phyloP scores from a whole-genome alignment of 2,113 vertebrate genomes.

The Scytalopus superciliaris region DNA sequence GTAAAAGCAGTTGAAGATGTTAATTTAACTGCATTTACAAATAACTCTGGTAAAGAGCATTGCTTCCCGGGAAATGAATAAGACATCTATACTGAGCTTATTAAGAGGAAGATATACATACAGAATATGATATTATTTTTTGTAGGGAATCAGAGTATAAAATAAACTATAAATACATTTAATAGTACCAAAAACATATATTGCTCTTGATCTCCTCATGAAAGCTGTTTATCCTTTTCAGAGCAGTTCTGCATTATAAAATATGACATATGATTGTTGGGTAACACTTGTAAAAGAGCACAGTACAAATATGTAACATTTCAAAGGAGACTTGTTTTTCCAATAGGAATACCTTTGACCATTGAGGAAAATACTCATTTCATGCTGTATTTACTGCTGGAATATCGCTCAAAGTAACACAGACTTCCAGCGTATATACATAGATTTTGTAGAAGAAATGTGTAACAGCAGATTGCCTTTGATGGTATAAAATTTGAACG shows the following conservation, averaged over 20 bases:
- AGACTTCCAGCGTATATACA: neutral
- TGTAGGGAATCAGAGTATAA: neutral
- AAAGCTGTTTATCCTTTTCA: neutral
- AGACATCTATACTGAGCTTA: neutral
- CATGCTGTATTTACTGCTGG: neutral
- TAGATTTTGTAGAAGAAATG: neutral
- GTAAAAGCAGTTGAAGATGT: constrained; percentile 37
- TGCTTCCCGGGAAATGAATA: neutral
- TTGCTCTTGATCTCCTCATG: neutral
- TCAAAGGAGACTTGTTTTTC: neutral
- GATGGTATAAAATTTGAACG: neutral
- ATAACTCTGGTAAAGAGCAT: neutral
- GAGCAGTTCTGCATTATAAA: neutral
- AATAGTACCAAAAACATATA: neutral
- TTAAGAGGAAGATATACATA: neutral
- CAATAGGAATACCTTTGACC: neutral
- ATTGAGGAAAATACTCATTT: neutral
- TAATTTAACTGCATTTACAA: constrained; percentile 53
- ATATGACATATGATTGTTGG: neutral
- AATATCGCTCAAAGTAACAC: neutral
- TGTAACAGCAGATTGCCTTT: neutral
- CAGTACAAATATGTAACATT: neutral
- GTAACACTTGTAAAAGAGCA: neutral
- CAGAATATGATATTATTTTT: neutral
- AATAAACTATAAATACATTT: neutral